Percentiles rank a stretch among this genome's conserved stretches.
These are phyloP conservation scores for Anastatus disparis DNA, from an alignment of 1,140 invertebrate genomes.

Conservation along the genomic window DNA sequence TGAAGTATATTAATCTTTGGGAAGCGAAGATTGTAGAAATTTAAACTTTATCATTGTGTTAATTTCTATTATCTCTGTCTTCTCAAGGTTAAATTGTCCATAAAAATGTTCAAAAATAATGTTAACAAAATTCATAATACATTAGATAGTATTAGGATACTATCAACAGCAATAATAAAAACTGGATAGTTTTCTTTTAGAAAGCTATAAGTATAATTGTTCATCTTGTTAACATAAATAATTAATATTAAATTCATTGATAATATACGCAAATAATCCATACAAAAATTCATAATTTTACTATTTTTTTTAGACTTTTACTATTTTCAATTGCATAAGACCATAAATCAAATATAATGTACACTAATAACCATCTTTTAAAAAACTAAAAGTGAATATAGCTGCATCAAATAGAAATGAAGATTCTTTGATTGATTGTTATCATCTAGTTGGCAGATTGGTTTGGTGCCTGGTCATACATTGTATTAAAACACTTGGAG, in stretches of 20 bases:
- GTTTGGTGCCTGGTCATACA: conserved; percentile 6
- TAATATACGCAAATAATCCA: neutral
- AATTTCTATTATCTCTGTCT: too few species aligned
- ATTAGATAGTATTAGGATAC: too few species aligned
- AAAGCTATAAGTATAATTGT: too few species aligned
- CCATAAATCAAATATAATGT: conserved; percentile 15
- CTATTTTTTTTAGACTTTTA: neutral
- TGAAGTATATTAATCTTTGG: too few species aligned
- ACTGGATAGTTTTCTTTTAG: too few species aligned
- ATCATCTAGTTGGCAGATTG: neutral
- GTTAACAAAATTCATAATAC: too few species aligned
- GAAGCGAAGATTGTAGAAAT: too few species aligned
- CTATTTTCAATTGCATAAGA: conserved; percentile 6
- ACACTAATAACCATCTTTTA: neutral
- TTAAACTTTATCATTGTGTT: too few species aligned
- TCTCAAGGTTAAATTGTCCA: too few species aligned
- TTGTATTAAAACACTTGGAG: conserved; percentile 1
- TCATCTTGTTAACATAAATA: conserved; percentile 5
- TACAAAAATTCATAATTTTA: neutral
- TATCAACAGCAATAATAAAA: too few species aligned
- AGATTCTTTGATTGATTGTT: neutral
- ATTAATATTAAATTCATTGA: neutral
- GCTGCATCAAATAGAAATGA: conserved; percentile 8
- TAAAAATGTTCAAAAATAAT: too few species aligned
- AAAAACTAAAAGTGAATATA: conserved; percentile 8